Evolutionary conservation across 2,113 vertebrate genomes (phyloP), one percentile per base, ranked within the genome.

Genomic region (Leiothrix lutea): DNA sequence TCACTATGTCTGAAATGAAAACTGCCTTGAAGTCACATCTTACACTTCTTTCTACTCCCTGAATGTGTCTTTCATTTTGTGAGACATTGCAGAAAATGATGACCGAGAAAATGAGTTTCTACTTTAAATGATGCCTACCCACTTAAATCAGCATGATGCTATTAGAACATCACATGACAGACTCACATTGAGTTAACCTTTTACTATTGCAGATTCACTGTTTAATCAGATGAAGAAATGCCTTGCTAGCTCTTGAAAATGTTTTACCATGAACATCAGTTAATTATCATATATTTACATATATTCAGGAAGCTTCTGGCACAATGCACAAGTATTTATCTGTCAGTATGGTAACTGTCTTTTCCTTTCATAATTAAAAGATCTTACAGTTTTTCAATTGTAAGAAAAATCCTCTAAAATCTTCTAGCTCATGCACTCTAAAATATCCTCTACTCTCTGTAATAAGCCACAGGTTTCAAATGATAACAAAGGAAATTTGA

Each of bases 201-300:
- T 97, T 58, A 36, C 54, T 83, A 48, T 72, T 91, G 60, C 81
- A 95, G 82, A 93, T 92, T 93, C 90, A 64, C 88, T 86, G 40
- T n/a, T 91, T 95, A 96, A 95, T 95, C 95, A 96, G 88, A 93
- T 90, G 82, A 93, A 96, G 73, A 95, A 94, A 89, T 73, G 72
- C 82, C 65, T 86, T 80, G 64, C 64, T 90, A 67, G 31, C 53
- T 91, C 90, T 95, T 96, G 77, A 96, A 96, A 94, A 88, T 84
- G 42, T 90, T 95, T 73, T 81, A 89, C 24, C 19, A n/a, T 67
- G 88, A 96, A 33, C 38, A 81, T 9, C 69, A 40, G 26, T 12
- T 91, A 94, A 96, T 97, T 95, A 95, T 66, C 85, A 95, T 96
- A 90, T 84, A 93, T 97, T 95, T 97, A 35, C 92, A 96, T 95